Evolutionary conservation across 2,888 invertebrate genomes (phyloP).

Genomic region (Drosophila sordidula): DNA sequence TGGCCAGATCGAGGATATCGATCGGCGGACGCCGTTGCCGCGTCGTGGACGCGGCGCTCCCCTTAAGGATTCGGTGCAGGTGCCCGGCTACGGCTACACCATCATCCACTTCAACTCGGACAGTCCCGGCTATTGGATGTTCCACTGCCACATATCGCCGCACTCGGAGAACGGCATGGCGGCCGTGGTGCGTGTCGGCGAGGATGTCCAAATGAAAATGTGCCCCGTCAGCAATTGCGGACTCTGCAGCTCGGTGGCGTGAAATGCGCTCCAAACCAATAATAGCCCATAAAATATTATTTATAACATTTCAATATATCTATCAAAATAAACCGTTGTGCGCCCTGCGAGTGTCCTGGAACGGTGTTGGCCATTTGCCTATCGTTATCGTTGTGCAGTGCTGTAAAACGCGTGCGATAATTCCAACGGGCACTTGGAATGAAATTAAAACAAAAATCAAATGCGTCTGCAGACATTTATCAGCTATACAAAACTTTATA

Average conservation of each 20-base stretch:
- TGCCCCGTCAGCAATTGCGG: slow-evolving; percentile 83
- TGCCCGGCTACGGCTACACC: slow-evolving; percentile 81
- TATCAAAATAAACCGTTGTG: slow-evolving; percentile 10
- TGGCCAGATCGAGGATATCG: slow-evolving; percentile 78
- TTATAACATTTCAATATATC: not conserved
- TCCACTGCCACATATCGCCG: slow-evolving; percentile 82
- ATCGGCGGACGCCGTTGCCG: slow-evolving; percentile 70
- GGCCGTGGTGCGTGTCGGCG: slow-evolving; percentile 79
- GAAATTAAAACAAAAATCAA: not conserved
- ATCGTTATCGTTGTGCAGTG: not conserved
- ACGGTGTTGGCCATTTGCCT: slow-evolving; percentile 2
- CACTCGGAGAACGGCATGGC: slow-evolving; percentile 83
- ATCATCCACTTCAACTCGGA: slow-evolving; percentile 80
- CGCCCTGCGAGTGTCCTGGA: not conserved
- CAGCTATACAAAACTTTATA: too few relatives aligned
- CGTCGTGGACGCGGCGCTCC: slow-evolving; percentile 75
- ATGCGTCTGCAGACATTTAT: too few relatives aligned
- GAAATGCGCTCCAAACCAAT: not conserved
- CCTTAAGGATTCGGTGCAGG: slow-evolving; percentile 81
- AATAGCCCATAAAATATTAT: not conserved
- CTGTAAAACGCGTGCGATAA: not conserved
- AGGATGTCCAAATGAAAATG: slow-evolving; percentile 81
- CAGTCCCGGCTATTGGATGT: slow-evolving; percentile 83
- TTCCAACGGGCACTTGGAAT: too few relatives aligned
- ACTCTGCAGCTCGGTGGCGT: slow-evolving; percentile 75